Base-by-base conservation (phyloP, 2,113 vertebrate genomes). In the human (Homo sapiens) region DNA sequence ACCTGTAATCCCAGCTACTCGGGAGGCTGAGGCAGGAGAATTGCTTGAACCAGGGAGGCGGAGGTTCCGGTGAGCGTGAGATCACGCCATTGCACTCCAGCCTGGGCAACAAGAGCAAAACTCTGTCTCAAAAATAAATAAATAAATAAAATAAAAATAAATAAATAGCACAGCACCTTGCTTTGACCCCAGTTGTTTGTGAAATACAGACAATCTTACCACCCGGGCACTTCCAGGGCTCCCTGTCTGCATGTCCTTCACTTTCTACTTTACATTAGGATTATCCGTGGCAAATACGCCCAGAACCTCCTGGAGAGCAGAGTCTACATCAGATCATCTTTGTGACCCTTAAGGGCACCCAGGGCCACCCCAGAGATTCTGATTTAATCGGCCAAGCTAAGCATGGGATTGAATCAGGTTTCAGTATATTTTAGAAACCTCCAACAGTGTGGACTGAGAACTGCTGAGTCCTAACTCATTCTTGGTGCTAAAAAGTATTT, bases 401-500 rank as follows among this genome's bases (percentile, higher is more conserved):
- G 30, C 61, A 30, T 35, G 52, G 45, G 27, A 89, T 79, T 38
- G 13, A 52, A 35, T 8, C 30, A 57, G 27, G 72, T 78, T 79
- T 83, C n/a, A 38, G 32, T 83, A 13, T 92, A 35, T 79, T 96
- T 93, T 83, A 90, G 61, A 64, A 64, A 64, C 27, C 30, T 64
- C 61, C 27, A 64, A 27, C 27, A 30, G 57, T 59, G 57, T 40
- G 64, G 27, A 88, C 76, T 92, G 66, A 94, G 45, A 95, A 93
- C 38, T 76, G 43, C 50, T 35, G n/a, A 48, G 40, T n/a, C 76
- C 32, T 64, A 81, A 82, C 81, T 88, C 86, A 75, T 88, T 84
- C 55, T 94, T 89, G 78, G 94, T 97, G 78, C 45, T 96, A 96
- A 85, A 78, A 95, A 92, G 61, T 81, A 95, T 82, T 80, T 84